phyloP scores from a whole-genome alignment of 92 coral and sea anemone species.

The Desmophyllum pertusum region DNA sequence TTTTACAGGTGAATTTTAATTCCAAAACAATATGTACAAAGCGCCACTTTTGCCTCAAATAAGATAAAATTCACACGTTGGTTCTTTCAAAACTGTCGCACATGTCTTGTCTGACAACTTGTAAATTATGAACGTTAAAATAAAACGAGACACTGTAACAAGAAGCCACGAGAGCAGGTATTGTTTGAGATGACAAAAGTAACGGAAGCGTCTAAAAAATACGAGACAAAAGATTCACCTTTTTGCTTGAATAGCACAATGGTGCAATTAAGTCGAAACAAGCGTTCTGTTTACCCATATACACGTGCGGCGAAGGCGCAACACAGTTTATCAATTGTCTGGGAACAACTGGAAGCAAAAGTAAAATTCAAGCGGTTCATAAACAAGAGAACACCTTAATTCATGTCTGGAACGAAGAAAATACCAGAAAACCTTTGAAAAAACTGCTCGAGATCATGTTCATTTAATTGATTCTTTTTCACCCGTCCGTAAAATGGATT shows the following conservation, averaged over 20 bases:
- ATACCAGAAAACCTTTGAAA: background rate
- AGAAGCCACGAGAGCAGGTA: constrained; percentile 3
- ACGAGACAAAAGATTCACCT: constrained; percentile 19
- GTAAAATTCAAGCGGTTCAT: background rate
- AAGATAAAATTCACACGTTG: background rate
- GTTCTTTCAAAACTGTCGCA: background rate
- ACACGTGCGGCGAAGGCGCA: background rate
- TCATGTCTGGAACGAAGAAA: background rate
- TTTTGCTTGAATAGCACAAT: constrained; percentile 7
- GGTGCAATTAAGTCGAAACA: constrained; percentile 12
- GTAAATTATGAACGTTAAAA: background rate
- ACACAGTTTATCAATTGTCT: background rate
- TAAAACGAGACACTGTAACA: constrained; percentile 3
- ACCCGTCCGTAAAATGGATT: background rate
- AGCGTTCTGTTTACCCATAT: background rate
- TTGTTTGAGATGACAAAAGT: constrained; percentile 12
- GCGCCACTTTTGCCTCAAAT: background rate
- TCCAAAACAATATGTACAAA: background rate
- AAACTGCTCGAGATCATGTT: background rate
- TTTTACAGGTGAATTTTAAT: background rate
- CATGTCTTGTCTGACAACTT: constrained; percentile 6
- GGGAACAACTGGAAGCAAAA: background rate
- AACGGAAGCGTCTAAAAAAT: constrained; percentile 5
- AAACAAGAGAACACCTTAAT: background rate
- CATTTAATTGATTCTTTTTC: background rate